These are phyloP conservation scores for Thunnus thynnus DNA, from an alignment of 2,113 vertebrate species.

Conservation along the genomic window DNA sequence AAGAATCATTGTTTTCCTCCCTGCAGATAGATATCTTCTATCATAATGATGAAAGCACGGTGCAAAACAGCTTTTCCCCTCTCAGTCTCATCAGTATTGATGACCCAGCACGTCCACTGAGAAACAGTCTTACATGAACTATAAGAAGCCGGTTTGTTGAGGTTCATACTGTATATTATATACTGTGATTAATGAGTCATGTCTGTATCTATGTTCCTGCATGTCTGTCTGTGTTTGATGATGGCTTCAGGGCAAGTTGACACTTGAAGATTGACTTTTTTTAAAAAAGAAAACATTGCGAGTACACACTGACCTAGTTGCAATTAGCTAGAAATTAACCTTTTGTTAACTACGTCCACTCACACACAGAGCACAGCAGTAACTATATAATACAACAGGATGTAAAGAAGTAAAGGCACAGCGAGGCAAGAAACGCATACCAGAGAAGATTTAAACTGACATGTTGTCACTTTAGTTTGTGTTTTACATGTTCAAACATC, in stretches of 20 bases:
- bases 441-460: too few relatives aligned
- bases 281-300: constrained; percentile 2
- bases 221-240: background rate
- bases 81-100: constrained; percentile 7
- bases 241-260: background rate
- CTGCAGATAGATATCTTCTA: constrained; percentile 31
- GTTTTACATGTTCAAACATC: too few relatives aligned
- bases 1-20: constrained; percentile 1
- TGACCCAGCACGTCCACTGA: constrained; percentile 2
- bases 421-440: too few relatives aligned
- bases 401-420: too few relatives aligned
- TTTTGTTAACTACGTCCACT: background rate
- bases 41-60: constrained; percentile 28
- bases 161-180: too few relatives aligned
- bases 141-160: constrained; percentile 7
- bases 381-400: too few relatives aligned
- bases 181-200: background rate
- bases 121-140: background rate
- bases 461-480: too few relatives aligned
- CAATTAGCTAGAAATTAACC: background rate
- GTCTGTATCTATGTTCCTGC: background rate
- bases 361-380: too few relatives aligned
- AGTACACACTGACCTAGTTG: constrained; percentile 1
- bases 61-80: background rate
- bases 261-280: background rate